Percentiles rank a stretch among this genome's conserved stretches.
Conservation (phyloP, 1,140 invertebrate genomes). For the Schmidtea mediterranea region DNA sequence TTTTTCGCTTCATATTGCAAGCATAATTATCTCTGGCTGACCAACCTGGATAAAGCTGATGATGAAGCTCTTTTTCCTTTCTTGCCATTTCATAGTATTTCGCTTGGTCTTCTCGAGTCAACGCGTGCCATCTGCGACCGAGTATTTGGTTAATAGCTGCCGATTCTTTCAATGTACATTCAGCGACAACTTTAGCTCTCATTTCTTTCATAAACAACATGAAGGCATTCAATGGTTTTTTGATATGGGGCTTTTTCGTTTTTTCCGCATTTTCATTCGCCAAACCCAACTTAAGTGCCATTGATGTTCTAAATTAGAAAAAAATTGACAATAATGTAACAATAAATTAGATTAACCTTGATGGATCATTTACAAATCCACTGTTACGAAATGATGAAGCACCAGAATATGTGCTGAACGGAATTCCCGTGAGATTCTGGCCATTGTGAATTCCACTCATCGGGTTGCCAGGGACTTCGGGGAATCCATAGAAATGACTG, state of each 20-base stretch:
- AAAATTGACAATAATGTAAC: no score
- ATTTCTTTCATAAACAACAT: conserved; percentile 99
- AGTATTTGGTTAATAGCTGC: conserved; percentile 98
- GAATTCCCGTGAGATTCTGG: no score
- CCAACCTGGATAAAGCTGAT: conserved; percentile 39
- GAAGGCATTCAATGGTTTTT: conserved; percentile 97
- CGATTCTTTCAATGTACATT: conserved; percentile 88
- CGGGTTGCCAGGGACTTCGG: no score
- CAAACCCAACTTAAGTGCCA: no score
- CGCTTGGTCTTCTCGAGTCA: conserved; percentile 89
- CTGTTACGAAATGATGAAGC: no score
- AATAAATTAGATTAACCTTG: no score
- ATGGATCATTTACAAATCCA: no score
- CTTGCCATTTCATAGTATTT: conserved; percentile 99
- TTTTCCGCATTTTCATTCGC: background rate
- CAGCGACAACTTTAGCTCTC: conserved; percentile 81
- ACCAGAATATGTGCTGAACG: no score
- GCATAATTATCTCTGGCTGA: conserved; percentile 5
- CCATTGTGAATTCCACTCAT: no score
- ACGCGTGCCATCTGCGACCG: conserved; percentile 91
- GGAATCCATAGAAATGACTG: no score
- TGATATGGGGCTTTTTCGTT: conserved; percentile 56
- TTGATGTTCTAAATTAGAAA: no score
- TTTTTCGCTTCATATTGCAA: background rate
- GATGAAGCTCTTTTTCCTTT: conserved; percentile 86